phyloP scores from a whole-genome alignment of 1,140 invertebrate genomes.

The Lordiphosa collinella region DNA sequence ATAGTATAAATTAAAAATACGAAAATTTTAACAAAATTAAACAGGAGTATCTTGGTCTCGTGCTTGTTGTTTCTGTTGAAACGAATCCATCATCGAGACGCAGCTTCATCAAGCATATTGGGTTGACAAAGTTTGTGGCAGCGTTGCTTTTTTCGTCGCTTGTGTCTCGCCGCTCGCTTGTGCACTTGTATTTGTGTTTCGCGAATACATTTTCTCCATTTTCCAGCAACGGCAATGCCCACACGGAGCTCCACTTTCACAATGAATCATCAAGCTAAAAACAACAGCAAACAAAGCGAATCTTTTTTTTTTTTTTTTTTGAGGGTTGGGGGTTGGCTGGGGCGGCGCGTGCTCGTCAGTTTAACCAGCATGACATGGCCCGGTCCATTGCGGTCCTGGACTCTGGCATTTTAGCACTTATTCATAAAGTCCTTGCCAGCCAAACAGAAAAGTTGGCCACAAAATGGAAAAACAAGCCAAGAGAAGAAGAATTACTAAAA shows the following conservation, averaged over 20 bases:
- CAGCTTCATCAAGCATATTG: conserved; percentile 50
- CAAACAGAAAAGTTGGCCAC: conserved; percentile 44
- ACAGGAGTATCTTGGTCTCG: background rate
- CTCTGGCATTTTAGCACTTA: conserved; percentile 79
- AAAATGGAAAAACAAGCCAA: conserved; percentile 40
- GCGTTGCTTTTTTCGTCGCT: background rate
- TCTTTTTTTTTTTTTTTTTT: no score
- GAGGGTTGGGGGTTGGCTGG: background rate
- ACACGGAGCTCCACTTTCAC: conserved; percentile 51
- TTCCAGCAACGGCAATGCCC: conserved; percentile 28
- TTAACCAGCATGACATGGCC: conserved; percentile 79
- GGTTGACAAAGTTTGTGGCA: conserved; percentile 51
- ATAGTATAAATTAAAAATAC: background rate
- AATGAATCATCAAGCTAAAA: conserved; percentile 67
- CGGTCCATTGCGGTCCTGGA: conserved; percentile 78
- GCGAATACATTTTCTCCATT: conserved; percentile 44
- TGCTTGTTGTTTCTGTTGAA: conserved; percentile 1
- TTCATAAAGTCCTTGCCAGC: conserved; percentile 74
- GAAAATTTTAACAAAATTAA: background rate
- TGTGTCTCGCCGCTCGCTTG: conserved; percentile 15
- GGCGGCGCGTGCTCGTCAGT: conserved; percentile 65
- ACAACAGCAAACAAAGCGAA: conserved; percentile 36
- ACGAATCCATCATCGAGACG: conserved; percentile 46
- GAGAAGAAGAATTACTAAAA: conserved; percentile 73
- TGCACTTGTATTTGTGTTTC: conserved; percentile 15